phyloP scores from a whole-genome alignment of 2,797 vertebrate genomes.

The Darevskia nairensis region DNA sequence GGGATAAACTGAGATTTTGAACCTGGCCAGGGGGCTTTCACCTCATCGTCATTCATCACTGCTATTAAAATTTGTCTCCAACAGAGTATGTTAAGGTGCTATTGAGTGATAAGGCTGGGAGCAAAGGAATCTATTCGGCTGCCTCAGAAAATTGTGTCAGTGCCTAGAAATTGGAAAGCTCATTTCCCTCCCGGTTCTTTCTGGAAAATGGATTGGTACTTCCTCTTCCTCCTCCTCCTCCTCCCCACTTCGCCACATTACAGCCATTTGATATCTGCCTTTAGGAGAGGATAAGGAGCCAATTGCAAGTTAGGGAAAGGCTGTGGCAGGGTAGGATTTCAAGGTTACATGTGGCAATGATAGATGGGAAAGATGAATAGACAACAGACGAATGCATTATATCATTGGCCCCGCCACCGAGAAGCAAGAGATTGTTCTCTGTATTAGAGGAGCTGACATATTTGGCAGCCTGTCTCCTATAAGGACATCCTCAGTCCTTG shows the following conservation, averaged over 20 bases:
- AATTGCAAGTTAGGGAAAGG: constrained; percentile 38
- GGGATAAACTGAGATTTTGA: not conserved
- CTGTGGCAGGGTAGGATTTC: constrained; percentile 60
- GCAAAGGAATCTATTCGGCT: constrained; percentile 56
- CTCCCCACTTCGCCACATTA: not conserved
- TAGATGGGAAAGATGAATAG: constrained; percentile 64
- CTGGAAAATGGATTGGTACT: constrained; percentile 60
- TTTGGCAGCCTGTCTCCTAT: constrained; percentile 60
- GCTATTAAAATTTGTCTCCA: not conserved
- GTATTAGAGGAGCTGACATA: constrained; percentile 65
- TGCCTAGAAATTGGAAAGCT: constrained; percentile 58
- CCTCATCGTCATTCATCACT: not conserved
- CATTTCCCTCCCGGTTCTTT: constrained; percentile 58
- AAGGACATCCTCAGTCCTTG: constrained; percentile 67
- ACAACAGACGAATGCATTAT: constrained; percentile 64
- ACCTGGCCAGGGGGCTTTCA: not conserved
- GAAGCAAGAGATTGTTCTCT: constrained; percentile 59
- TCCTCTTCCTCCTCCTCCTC: not conserved
- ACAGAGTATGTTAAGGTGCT: constrained; percentile 66
- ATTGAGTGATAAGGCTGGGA: constrained; percentile 65
- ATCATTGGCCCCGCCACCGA: constrained; percentile 43
- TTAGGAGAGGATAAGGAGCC: constrained; percentile 62
- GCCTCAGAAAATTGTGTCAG: constrained; percentile 56
- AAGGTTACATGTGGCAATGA: constrained; percentile 71
- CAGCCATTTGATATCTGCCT: constrained; percentile 70